Evolutionary conservation across 1,140 invertebrate species (phyloP), one percentile per base, ranked within the genome.

Genomic region (Galleria mellonella): DNA sequence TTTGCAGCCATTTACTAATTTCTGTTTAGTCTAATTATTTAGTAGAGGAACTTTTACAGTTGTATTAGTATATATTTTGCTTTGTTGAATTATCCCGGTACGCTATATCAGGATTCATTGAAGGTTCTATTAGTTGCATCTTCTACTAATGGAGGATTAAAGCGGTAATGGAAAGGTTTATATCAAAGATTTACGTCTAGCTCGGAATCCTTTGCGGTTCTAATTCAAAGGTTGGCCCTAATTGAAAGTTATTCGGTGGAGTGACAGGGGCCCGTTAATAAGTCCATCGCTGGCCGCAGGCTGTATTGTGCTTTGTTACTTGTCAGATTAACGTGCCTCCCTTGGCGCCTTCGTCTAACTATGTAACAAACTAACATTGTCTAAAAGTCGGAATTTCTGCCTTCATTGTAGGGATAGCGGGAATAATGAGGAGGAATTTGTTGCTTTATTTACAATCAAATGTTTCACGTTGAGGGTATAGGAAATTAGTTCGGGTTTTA

Each of bases 281-380:
- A 69, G 67, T 63, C 62, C 55, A 51, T 44, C 47, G 49, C 49
- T 50, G 56, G 58, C 62, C 61, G 52, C 63, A 63, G 53, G 61
- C 61, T n/a, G n/a, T n/a, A 60, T 62, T 72, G 62, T 67, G 62
- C 62, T 65, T 70, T 68, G 71, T 79, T 74, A 49, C 55, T 66
- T 79, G 75, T 79, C 75, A 76, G 75, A 79, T 79, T 79, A 79
- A 59, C 60, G 55, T 51, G 53, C 36, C 57, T 70, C 72, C 64
- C 72, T 64, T 60, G 66, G 62, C 67, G 63, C 64, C 63, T 63
- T 55, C n/a, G n/a, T n/a, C 55, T 51, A 51, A 59, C 50, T 68
- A 47, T 50, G 53, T 65, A 69, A 66, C 69, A 62, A 72, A 72
- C 68, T 70, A 67, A 58, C 52, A 66, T 70, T 72, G 65, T 66